Evolutionary conservation across 1,140 invertebrate species (phyloP), one percentile per base, ranked within the genome.

Genomic region (Asobara japonica): DNA sequence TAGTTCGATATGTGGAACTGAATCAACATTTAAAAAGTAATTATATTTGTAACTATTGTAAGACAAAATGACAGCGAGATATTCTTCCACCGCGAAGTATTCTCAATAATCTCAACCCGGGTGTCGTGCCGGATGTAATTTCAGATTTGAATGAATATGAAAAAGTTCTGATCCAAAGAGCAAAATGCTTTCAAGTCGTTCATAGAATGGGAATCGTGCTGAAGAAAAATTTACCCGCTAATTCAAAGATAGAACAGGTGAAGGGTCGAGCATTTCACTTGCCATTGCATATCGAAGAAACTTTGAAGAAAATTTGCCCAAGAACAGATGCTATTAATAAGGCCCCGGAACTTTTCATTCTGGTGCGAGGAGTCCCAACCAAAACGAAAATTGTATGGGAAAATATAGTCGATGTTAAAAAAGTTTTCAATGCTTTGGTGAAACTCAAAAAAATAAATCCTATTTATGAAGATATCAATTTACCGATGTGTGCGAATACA

Each of bases 201-300:
- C 41, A 51, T 51, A 27, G 41, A 20, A 8, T 18, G 5, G 45
- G 29, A 30, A 48, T n/a, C 0, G 41, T 67, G 3, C 11, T 45
- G 7, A 67, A 67, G 3, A 67, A 67, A 31, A 30, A 48, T 29
- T 16, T 67, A 16, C 3, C 65, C 7, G 8, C 29, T 51, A 2
- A 2, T 56, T n/a, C 6, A 2, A 13, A 30, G 11, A 31, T 56
- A 8, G 11, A 30, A 18, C 30, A 68, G 56, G 10, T 68, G 10
- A 56, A 29, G 45, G 60, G 69, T 7, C 60, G 30, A 64, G 29
- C 69, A 8, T 71, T 83, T 75, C 79, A 84, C 79, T 75, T 83
- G 16, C 81, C 80, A 5, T 76, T 84, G 65, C 77, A 79, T 4
- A 64, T 81, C n/a, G 75, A 81, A 74, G 69, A 80, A 72, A 83